These are phyloP conservation scores for Zygogramma bicolorata DNA, from an alignment of 2,888 invertebrate genomes.

Conservation along the genomic window DNA sequence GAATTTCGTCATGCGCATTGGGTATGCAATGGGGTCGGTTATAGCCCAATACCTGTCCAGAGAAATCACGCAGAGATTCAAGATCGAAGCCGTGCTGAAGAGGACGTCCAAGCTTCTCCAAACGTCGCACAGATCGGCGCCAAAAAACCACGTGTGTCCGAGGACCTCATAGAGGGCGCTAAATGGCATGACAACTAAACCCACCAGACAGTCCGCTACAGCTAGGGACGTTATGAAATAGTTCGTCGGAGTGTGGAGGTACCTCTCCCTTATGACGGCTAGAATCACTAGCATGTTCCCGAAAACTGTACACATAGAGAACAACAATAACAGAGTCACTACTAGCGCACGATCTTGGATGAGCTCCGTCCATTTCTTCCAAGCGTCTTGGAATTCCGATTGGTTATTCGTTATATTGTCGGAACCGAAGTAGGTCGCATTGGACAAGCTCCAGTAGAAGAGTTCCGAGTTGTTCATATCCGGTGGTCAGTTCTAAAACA, in stretches of 20 bases:
- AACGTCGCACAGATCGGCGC: slow-evolving; percentile 95
- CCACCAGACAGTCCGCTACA: slow-evolving; percentile 96
- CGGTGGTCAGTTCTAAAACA: slow-evolving; percentile 51
- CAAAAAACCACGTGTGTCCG: slow-evolving; percentile 94
- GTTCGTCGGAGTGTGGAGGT: slow-evolving; percentile 96
- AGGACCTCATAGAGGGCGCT: slow-evolving; percentile 91
- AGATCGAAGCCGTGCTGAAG: slow-evolving; percentile 96
- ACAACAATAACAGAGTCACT: slow-evolving; percentile 85
- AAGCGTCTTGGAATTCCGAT: slow-evolving; percentile 60
- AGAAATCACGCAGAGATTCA: slow-evolving; percentile 97
- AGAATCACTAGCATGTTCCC: slow-evolving; percentile 95
- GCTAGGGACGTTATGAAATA: slow-evolving; percentile 98
- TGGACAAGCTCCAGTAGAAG: slow-evolving; percentile 41
- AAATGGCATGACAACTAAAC: slow-evolving; percentile 98
- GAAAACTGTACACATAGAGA: slow-evolving; percentile 93
- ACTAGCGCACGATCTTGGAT: slow-evolving; percentile 80
- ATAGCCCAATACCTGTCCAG: slow-evolving; percentile 99
- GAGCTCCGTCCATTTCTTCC: slow-evolving; percentile 68
- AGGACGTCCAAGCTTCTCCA: slow-evolving; percentile 98
- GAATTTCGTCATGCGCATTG: slow-evolving; percentile 91
- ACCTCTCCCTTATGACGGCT: slow-evolving; percentile 92
- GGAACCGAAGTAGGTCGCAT: slow-evolving; percentile 41
- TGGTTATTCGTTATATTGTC: slow-evolving; percentile 60
- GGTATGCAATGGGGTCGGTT: slow-evolving; percentile 97
- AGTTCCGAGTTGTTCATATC: slow-evolving; percentile 55